Percentiles rank a stretch among this genome's conserved stretches.
phyloP scores from a whole-genome alignment of 2,797 vertebrate species.

The Acridotheres tristis region DNA sequence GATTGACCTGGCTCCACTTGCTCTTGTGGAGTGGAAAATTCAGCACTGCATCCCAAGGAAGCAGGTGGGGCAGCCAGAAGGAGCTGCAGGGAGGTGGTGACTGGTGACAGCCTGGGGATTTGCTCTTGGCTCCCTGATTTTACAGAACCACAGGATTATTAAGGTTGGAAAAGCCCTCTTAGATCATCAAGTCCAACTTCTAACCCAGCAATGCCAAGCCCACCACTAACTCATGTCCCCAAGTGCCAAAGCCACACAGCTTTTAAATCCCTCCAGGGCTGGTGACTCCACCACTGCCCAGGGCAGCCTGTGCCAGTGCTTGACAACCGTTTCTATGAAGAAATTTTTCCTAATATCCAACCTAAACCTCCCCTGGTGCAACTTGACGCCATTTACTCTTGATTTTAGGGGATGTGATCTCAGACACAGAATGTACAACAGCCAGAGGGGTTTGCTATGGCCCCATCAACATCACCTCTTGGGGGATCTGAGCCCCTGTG shows the following conservation, averaged over 20 bases:
- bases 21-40: not conserved
- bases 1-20: not conserved
- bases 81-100: not conserved
- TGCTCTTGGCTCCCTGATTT: not conserved
- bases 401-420: not conserved
- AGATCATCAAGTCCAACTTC: not conserved
- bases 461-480: not conserved
- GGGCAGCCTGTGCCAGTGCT: not conserved
- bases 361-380: not conserved
- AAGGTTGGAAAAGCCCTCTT: not conserved
- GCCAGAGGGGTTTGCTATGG: rapidly evolving
- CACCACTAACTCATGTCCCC: not conserved
- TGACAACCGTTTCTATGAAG: not conserved
- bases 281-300: not conserved
- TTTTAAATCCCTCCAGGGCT: not conserved
- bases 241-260: not conserved
- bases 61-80: not conserved
- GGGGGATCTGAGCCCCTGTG: rapidly evolving
- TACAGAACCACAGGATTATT: not conserved
- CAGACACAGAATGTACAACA: not conserved
- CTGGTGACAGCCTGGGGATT: not conserved
- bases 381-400: not conserved
- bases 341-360: not conserved
- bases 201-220: not conserved
- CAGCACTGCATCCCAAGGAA: not conserved